Percentiles rank a stretch among this genome's conserved stretches.
Conservation (phyloP, 2,113 vertebrate genomes). For the Hassar affinis region DNA sequence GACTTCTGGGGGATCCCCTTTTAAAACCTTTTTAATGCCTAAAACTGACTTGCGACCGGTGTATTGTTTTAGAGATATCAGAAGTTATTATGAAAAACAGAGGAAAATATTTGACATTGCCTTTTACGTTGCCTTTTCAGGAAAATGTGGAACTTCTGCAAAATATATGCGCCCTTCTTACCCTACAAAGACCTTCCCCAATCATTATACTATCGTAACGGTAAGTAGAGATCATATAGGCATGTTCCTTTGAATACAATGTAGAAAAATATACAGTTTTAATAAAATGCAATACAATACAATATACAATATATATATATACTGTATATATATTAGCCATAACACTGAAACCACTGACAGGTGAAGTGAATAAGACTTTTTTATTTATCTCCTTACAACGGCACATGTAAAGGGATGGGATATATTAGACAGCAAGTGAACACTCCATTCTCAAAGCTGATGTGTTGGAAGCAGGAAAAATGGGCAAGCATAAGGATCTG, state of each 20-base stretch:
- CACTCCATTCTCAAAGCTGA: too few relatives aligned
- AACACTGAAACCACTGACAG: too few relatives aligned
- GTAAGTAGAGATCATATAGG: conserved; percentile 71
- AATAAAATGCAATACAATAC: too few relatives aligned
- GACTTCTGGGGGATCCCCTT: background rate
- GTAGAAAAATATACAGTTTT: background rate
- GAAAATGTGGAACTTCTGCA: conserved; percentile 79
- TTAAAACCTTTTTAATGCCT: background rate
- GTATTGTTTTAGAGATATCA: background rate
- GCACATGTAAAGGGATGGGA: too few relatives aligned
- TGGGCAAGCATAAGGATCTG: too few relatives aligned
- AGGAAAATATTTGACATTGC: background rate
- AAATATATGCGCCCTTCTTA: conserved; percentile 85
- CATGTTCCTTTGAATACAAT: background rate
- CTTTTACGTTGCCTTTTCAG: conserved; percentile 70
- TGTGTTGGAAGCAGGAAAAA: too few relatives aligned
- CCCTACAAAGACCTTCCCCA: conserved; percentile 97
- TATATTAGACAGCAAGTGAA: too few relatives aligned
- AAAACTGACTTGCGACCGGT: background rate
- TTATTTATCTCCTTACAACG: too few relatives aligned
- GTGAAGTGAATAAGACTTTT: too few relatives aligned
- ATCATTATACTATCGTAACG: conserved; percentile 94
- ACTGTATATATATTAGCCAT: too few relatives aligned
- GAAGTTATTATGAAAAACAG: background rate
- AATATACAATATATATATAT: too few relatives aligned